phyloP scores from a whole-genome alignment of 1,140 invertebrate species.

The Atta colombica region DNA sequence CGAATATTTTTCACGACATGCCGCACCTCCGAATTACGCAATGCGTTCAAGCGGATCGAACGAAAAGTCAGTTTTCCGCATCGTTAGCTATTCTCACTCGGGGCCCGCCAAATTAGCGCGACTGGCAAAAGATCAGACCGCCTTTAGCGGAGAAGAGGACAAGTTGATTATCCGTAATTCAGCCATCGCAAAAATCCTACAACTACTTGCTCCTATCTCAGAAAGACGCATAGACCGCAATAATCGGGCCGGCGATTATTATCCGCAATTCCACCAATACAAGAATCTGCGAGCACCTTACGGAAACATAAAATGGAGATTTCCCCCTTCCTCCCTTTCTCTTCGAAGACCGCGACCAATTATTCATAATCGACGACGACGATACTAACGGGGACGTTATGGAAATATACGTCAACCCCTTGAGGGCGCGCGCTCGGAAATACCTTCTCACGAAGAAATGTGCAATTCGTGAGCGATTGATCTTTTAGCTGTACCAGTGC shows the following conservation, averaged over 20 bases:
- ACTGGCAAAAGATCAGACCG: neutral
- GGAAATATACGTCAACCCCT: slow-evolving; percentile 44
- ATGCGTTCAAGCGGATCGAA: slow-evolving; percentile 46
- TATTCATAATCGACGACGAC: slow-evolving; percentile 42
- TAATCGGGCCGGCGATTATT: slow-evolving; percentile 24
- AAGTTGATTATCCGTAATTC: slow-evolving; percentile 60
- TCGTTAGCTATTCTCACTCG: slow-evolving; percentile 12
- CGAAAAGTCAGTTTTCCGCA: slow-evolving; percentile 44
- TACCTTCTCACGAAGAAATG: slow-evolving; percentile 13
- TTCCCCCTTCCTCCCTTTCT: neutral
- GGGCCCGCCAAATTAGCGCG: slow-evolving; percentile 50
- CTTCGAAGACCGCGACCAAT: slow-evolving; percentile 30
- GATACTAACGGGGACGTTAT: slow-evolving; percentile 48
- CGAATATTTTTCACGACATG: slow-evolving; percentile 33
- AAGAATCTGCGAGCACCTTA: slow-evolving; percentile 38
- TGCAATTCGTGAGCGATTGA: neutral
- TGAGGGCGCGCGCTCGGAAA: slow-evolving; percentile 14
- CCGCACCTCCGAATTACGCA: slow-evolving; percentile 40
- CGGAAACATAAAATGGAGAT: slow-evolving; percentile 38
- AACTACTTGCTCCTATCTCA: neutral
- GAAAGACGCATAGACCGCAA: slow-evolving; percentile 29
- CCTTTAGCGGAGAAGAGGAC: slow-evolving; percentile 24
- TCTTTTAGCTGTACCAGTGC: neutral
- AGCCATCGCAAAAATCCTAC: slow-evolving; percentile 1
- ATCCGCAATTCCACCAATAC: slow-evolving; percentile 25